A percentile compares a stretch with the other conserved stretches of the same genome.
These are phyloP conservation scores for Pecten maximus DNA, from an alignment of 2,888 invertebrate species.

Conservation along the genomic window DNA sequence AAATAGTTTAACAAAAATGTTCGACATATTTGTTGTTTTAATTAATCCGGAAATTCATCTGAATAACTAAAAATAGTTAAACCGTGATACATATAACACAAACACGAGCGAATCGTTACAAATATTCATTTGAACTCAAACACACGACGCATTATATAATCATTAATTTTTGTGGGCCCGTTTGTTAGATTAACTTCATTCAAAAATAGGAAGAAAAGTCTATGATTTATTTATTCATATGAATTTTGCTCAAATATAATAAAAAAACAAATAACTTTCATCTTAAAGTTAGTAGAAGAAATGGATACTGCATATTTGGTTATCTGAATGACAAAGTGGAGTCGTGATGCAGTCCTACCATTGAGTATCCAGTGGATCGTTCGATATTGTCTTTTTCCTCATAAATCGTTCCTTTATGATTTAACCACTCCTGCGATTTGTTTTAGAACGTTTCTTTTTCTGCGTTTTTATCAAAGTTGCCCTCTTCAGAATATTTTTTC, in stretches of 20 bases:
- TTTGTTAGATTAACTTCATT: background rate
- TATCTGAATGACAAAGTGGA: too few relatives aligned
- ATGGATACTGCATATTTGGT: too few relatives aligned
- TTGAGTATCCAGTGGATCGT: too few relatives aligned
- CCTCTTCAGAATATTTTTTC: background rate
- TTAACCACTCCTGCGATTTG: too few relatives aligned
- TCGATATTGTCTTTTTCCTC: background rate
- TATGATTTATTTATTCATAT: too few relatives aligned
- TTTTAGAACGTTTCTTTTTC: too few relatives aligned
- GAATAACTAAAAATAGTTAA: background rate
- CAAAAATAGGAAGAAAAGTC: background rate
- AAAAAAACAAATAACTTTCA: background rate
- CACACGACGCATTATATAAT: background rate
- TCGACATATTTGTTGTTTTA: background rate
- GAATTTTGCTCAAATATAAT: too few relatives aligned
- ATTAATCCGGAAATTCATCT: background rate
- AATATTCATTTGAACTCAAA: conserved; percentile 11
- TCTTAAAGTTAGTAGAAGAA: too few relatives aligned
- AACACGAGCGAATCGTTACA: background rate
- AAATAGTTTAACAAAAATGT: too few relatives aligned
- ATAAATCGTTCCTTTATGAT: background rate
- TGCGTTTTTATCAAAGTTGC: background rate
- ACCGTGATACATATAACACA: background rate
- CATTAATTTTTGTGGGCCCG: background rate
- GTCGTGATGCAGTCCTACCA: too few relatives aligned